Evolutionary conservation across 1,140 invertebrate species (phyloP).

Genomic region (Tetragonula clypearis): DNA sequence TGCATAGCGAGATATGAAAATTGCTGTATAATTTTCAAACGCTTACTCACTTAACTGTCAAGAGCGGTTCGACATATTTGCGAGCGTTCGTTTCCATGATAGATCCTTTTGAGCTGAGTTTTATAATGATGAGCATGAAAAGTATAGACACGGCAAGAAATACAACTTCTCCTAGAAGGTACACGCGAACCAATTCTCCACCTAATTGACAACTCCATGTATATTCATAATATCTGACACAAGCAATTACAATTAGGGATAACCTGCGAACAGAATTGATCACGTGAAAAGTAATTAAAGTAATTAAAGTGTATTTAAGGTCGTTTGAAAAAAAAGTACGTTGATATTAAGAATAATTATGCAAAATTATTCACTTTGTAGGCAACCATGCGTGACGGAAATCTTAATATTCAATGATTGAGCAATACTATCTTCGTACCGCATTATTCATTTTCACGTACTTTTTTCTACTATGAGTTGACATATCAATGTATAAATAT

Average conservation of each 20-base stretch:
- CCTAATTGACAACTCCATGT: conserved; percentile 85
- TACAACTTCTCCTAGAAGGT: conserved; percentile 85
- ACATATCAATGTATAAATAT: too few species aligned
- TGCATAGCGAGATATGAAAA: not conserved
- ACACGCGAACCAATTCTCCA: conserved; percentile 86
- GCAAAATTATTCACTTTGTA: too few species aligned
- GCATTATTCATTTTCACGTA: too few species aligned
- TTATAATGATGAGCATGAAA: conserved; percentile 85
- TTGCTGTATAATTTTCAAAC: conserved; percentile 3
- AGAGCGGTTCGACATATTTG: conserved; percentile 85
- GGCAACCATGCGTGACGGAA: too few species aligned
- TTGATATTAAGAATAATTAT: not conserved
- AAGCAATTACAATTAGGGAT: conserved; percentile 85
- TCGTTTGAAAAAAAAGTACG: not conserved
- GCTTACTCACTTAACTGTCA: conserved; percentile 85
- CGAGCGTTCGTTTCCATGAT: conserved; percentile 87
- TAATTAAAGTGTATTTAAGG: not conserved
- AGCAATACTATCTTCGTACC: too few species aligned
- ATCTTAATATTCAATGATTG: too few species aligned
- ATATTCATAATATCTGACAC: conserved; percentile 84
- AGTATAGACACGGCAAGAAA: conserved; percentile 84
- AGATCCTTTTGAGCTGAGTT: conserved; percentile 86
- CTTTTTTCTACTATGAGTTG: too few species aligned
- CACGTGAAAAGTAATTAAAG: too few species aligned
- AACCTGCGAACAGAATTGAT: conserved; percentile 82